These are phyloP conservation scores for Noturus placidus DNA, from an alignment of 2,113 vertebrate genomes.

Conservation along the genomic window DNA sequence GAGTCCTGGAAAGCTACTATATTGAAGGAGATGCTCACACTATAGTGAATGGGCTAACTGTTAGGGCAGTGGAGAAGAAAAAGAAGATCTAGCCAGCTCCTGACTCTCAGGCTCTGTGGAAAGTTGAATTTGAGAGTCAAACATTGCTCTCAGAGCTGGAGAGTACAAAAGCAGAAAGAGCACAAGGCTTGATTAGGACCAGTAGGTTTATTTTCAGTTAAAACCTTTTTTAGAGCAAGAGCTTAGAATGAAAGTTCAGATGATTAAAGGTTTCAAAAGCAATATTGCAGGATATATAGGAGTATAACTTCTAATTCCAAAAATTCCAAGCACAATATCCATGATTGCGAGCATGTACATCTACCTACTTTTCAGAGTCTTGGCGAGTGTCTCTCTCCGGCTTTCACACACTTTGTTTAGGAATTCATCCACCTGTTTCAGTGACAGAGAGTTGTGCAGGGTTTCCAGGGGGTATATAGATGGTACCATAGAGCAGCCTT, in stretches of 20 bases:
- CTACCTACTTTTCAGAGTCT: slow-evolving; percentile 80
- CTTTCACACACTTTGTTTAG: slow-evolving; percentile 83
- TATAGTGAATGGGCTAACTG: slow-evolving; percentile 79
- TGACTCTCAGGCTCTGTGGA: slow-evolving; percentile 76
- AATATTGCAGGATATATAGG: not conserved
- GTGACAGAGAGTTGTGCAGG: slow-evolving; percentile 93
- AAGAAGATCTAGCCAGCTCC: slow-evolving; percentile 77
- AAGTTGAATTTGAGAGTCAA: slow-evolving; percentile 83
- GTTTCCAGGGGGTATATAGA: slow-evolving; percentile 97
- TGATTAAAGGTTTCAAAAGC: not conserved
- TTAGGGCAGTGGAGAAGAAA: slow-evolving; percentile 61
- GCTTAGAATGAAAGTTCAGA: not conserved
- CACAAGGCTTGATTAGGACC: not conserved
- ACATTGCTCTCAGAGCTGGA: slow-evolving; percentile 75
- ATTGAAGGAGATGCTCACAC: slow-evolving; percentile 77
- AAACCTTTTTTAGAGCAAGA: not conserved
- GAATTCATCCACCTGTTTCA: slow-evolving; percentile 94
- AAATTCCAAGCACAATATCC: not conserved
- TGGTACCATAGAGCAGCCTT: slow-evolving; percentile 98
- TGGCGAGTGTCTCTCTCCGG: slow-evolving; percentile 77
- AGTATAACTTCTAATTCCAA: not conserved
- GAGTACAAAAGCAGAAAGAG: slow-evolving; percentile 5
- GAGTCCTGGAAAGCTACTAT: not conserved
- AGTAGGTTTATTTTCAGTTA: not conserved
- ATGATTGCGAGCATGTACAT: not conserved